Evolutionary conservation across 1,140 invertebrate genomes (phyloP).

Genomic region (Planococcus citri): DNA sequence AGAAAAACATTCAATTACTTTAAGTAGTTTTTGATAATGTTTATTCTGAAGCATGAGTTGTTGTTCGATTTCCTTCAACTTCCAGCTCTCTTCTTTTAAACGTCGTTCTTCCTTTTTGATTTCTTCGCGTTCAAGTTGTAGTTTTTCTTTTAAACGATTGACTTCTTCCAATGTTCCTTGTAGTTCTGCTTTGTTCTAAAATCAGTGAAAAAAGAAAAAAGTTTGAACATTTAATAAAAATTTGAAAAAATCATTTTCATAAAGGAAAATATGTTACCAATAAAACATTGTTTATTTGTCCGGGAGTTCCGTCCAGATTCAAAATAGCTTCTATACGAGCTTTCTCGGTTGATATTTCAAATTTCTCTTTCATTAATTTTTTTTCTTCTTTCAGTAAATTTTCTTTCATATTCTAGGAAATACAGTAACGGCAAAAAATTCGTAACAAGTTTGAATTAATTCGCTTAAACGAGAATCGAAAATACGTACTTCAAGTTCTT

Average conservation of each 20-base stretch:
- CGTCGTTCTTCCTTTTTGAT: conserved; percentile 4
- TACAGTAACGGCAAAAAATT: neutral
- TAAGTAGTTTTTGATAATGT: neutral
- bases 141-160: neutral
- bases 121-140: neutral
- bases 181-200: neutral
- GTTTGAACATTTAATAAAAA: neutral
- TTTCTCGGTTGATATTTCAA: neutral
- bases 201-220: neutral
- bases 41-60: neutral
- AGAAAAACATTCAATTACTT: neutral
- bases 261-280: too few relatives aligned
- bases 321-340: neutral
- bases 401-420: neutral
- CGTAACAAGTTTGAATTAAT: too few relatives aligned
- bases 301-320: neutral
- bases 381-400: conserved; percentile 4
- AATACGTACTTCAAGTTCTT: conserved; percentile 6
- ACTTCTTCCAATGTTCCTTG: conserved; percentile 8
- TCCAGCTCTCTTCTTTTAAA: conserved; percentile 10
- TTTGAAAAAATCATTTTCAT: neutral
- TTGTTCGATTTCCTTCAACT: neutral
- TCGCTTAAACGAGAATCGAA: neutral
- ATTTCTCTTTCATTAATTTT: conserved; percentile 7
- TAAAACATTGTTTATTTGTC: neutral